Percentiles rank a stretch among this genome's conserved stretches.
phyloP scores from a whole-genome alignment of 1,140 invertebrate species.

The Diabrotica virgifera region DNA sequence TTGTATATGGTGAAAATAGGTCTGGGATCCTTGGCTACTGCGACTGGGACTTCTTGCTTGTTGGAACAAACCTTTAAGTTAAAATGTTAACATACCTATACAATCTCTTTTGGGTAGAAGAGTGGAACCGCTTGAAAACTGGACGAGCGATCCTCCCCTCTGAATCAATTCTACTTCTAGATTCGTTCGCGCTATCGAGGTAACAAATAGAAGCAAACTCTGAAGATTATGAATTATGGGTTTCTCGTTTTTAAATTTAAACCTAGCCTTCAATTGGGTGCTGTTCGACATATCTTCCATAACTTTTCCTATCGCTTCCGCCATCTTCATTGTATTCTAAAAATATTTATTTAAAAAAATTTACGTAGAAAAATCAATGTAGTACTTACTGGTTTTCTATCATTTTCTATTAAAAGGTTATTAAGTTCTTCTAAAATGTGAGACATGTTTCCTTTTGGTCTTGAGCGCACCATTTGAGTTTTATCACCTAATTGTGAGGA shows the following conservation, averaged over 20 bases:
- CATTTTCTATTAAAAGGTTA: conserved; percentile 66
- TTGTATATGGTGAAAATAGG: too few relatives aligned
- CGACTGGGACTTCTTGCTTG: too few relatives aligned
- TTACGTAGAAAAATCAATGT: neutral
- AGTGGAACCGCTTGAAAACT: conserved; percentile 52
- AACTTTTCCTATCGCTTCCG: conserved; percentile 78
- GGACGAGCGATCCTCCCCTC: conserved; percentile 72
- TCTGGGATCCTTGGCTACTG: too few relatives aligned
- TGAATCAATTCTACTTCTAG: conserved; percentile 89
- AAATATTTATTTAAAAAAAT: conserved; percentile 20
- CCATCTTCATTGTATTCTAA: conserved; percentile 62
- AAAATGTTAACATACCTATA: conserved; percentile 60
- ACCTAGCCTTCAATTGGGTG: conserved; percentile 65
- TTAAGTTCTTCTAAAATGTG: conserved; percentile 59
- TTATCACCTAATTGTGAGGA: conserved; percentile 74
- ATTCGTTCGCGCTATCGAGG: conserved; percentile 88
- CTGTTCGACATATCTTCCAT: conserved; percentile 91
- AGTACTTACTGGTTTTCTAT: conserved; percentile 58
- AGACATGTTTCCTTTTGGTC: conserved; percentile 53
- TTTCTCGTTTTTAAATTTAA: conserved; percentile 53
- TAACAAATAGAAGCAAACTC: conserved; percentile 83
- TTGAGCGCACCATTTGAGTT: conserved; percentile 60
- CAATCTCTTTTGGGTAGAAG: conserved; percentile 79
- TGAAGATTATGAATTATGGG: conserved; percentile 58
- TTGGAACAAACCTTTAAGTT: too few relatives aligned